Base-by-base conservation (phyloP, 2,888 invertebrate genomes). In the Zhuqinia jingwanae region DNA sequence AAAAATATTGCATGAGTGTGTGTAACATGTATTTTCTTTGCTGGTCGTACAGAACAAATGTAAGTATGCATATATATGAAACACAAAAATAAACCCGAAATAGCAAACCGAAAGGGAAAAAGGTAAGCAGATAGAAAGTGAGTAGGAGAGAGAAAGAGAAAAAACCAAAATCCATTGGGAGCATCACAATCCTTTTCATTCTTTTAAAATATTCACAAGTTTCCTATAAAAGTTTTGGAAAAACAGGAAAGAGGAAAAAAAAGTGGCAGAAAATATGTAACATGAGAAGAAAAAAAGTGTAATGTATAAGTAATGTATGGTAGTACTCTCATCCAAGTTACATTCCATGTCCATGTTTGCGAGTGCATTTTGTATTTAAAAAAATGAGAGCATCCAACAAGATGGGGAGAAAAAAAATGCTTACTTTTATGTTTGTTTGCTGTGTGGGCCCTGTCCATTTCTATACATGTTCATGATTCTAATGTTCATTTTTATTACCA, bases 141-240 rank as follows among this genome's bases (percentile, higher is more conserved):
- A n/a, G n/a, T n/a, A n/a, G n/a, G n/a, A 76, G 58, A 58, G 25
- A 58, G 58, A 10, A 10, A 36, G 36, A 65, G 17, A 20, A 47
- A 45, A 27, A 84, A 85, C 70, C 78, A 68, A 85, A 85, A 70
- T 85, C 85, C 85, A 58, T 10, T 15, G 78, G 78, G 85, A 60
- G 22, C 8, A 36, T 36, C 36, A 6, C 36, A 36, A 36, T 36
- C 36, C 36, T 27, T 78, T 75, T 78, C 30, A 15, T 73, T 27
- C 47, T 50, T 73, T 17, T 50, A 50, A 85, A 77, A 78, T 85
- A 78, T 85, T 85, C 85, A 78, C 68, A 84, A 68, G 65, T 73
- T 85, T 78, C 85, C 53, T 78, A 25, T 25, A 20, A 22, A 58
- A 36, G 36, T 56, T 56, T 22, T 56, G 25, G 13, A 60, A 60